Conservation (phyloP, 2,113 vertebrate species). For the Columbina picui region DNA sequence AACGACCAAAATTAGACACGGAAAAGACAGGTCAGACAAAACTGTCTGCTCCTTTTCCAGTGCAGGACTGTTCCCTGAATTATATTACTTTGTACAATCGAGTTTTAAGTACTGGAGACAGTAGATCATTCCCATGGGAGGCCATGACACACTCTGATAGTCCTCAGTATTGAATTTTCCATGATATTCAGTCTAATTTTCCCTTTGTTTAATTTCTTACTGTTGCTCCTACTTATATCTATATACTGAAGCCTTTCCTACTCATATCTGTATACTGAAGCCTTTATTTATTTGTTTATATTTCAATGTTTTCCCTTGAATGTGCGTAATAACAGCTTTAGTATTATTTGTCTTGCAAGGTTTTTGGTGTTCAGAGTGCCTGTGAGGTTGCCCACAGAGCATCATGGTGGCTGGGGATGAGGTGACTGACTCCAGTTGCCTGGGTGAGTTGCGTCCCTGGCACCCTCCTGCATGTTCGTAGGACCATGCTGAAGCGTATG, state of each 20-base stretch:
- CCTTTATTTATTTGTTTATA: neutral
- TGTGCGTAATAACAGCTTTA: neutral
- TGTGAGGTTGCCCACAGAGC: neutral
- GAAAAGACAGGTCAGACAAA: conserved; percentile 6
- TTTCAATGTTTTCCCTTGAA: neutral
- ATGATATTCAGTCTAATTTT: neutral
- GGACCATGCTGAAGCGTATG: fast-evolving
- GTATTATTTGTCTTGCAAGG: neutral
- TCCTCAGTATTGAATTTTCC: neutral
- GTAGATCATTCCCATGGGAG: neutral
- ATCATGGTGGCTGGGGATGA: neutral
- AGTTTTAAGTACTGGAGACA: conserved; percentile 19
- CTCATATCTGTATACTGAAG: neutral
- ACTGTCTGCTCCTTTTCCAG: neutral
- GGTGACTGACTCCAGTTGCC: neutral
- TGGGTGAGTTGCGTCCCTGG: neutral
- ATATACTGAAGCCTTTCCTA: neutral
- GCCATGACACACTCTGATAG: neutral
- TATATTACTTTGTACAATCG: neutral
- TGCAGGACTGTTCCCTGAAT: neutral
- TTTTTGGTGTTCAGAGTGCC: neutral
- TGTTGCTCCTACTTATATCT: neutral
- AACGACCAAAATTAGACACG: neutral
- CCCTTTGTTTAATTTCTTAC: neutral
- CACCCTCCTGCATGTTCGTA: neutral